Evolutionary conservation across 2,888 invertebrate genomes (phyloP).

Genomic region (Netelia fuscicornis): DNA sequence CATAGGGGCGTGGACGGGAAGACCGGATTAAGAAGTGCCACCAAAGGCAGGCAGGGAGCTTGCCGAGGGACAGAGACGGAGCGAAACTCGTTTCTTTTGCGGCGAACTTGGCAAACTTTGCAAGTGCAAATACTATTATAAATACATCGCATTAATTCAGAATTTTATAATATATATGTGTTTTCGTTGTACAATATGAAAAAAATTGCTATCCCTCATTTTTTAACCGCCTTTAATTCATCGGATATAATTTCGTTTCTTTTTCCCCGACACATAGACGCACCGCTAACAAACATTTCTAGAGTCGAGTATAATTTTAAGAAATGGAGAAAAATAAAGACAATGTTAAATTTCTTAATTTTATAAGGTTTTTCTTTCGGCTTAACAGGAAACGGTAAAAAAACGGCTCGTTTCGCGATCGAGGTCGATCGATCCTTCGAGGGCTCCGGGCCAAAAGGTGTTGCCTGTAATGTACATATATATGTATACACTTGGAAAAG

Average conservation of each 20-base stretch:
- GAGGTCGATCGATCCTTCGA: slow-evolving; percentile 51
- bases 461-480: slow-evolving; percentile 22
- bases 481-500: neutral
- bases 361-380: neutral
- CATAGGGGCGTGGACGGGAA: neutral
- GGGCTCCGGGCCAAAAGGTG: slow-evolving; percentile 53
- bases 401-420: slow-evolving; percentile 41
- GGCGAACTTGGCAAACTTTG: neutral
- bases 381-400: slow-evolving; percentile 9
- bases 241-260: too few species aligned
- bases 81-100: neutral
- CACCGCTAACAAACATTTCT: neutral
- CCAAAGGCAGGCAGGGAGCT: neutral
- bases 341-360: neutral
- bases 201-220: too few species aligned
- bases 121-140: neutral
- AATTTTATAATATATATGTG: too few species aligned
- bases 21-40: slow-evolving; percentile 20
- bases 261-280: neutral
- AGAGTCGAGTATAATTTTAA: neutral
- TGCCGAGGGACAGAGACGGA: neutral
- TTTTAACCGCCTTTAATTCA: too few species aligned
- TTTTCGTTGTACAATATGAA: too few species aligned
- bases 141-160: neutral
- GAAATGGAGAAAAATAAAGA: neutral